A percentile compares a stretch with the other conserved stretches of the same genome.
Conservation (phyloP, 2,888 invertebrate species). For the Caprella mutica region DNA sequence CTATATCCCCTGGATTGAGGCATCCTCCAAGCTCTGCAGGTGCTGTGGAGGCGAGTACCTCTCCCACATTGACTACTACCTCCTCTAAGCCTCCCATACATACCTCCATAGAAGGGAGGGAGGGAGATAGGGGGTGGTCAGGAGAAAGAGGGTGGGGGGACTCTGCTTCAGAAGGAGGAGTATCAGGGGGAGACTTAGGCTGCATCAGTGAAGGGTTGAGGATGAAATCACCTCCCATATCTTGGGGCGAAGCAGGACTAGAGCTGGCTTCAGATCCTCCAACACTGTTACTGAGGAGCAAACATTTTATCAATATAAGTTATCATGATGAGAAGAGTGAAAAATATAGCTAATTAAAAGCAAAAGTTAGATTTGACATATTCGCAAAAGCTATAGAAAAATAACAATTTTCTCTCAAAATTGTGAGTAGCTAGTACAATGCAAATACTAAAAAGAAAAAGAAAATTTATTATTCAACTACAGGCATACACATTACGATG, state of each 20-base stretch:
- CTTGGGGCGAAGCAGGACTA: slow-evolving; percentile 1
- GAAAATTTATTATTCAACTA: no score
- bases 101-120: slow-evolving; percentile 16
- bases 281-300: not conserved
- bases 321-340: no score
- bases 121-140: slow-evolving; percentile 26
- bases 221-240: not conserved
- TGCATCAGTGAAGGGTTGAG: slow-evolving; percentile 1
- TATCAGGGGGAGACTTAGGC: not conserved
- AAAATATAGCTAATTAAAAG: no score
- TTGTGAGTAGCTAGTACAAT: no score
- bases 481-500: no score
- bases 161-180: not conserved
- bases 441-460: no score
- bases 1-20: slow-evolving; percentile 69
- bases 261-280: slow-evolving; percentile 3
- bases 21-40: slow-evolving; percentile 49
- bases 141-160: slow-evolving; percentile 14
- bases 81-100: slow-evolving; percentile 24
- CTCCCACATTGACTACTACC: slow-evolving; percentile 25
- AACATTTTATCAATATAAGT: no score
- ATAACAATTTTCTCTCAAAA: no score
- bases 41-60: slow-evolving; percentile 18
- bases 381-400: no score
- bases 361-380: no score